Conservation (phyloP, 2,113 vertebrate species). For the Pristiophorus japonicus region DNA sequence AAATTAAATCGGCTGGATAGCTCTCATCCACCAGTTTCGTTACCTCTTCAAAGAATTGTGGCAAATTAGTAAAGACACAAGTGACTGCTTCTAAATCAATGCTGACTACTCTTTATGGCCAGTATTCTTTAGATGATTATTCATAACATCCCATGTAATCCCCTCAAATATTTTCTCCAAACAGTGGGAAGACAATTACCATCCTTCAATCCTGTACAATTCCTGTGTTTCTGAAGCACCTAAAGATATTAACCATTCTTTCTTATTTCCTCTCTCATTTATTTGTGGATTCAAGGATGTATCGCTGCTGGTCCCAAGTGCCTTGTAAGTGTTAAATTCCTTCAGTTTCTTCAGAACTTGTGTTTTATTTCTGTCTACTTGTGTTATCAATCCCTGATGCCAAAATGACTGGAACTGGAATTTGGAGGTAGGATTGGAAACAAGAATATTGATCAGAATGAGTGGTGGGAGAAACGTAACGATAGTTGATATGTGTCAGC, state of each 20-base stretch:
- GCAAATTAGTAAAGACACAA: neutral
- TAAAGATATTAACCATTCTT: neutral
- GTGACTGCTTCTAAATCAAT: neutral
- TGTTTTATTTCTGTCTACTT: neutral
- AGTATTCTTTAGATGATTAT: neutral
- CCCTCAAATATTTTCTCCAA: neutral
- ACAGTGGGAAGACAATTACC: neutral
- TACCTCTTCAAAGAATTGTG: neutral
- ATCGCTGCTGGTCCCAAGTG: neutral
- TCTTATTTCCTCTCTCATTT: neutral
- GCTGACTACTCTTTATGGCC: neutral
- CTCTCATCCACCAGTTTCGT: neutral
- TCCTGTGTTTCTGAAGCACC: neutral
- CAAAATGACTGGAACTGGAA: neutral
- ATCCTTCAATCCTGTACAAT: neutral
- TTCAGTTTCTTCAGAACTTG: neutral
- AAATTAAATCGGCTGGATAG: neutral
- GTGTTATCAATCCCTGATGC: neutral
- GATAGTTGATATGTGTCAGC: neutral
- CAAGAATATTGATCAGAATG: slow-evolving; percentile 8
- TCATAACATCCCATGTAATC: neutral
- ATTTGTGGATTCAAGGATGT: neutral
- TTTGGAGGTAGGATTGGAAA: neutral
- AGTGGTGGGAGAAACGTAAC: neutral
- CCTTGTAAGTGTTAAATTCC: neutral